Evolutionary conservation across 2,888 invertebrate species (phyloP), one percentile per base, ranked within the genome.

Genomic region (Patella caerulea): DNA sequence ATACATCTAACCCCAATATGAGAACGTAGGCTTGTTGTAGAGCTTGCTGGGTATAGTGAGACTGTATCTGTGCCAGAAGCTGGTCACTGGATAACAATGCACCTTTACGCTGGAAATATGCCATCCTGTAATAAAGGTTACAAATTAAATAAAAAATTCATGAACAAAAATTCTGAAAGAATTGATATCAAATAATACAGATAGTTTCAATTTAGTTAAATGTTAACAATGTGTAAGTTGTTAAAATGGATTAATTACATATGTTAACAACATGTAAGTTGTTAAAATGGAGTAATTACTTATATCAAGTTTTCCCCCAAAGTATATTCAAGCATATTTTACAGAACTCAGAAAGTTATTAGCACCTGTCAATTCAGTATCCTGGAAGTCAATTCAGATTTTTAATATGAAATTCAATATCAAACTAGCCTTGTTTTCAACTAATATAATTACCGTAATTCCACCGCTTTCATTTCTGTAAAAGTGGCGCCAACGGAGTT

Each of bases 1-100:
- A 93, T 53, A 96, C 95, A 87, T 96, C 95, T 56, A 95, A 92
- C 0, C 96, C 96, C 24, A 96, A 92, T 1, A 96, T 94, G 81
- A 95, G 93, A 0, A 96, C 96, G 87, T 96, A 95, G 89, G 95
- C 95, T 91, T 96, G 96, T 88, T 96, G 96, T 77, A 95, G 93
- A 82, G 95, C 93, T 91, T 96, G 95, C 52, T 94, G 93, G 87
- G 93, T 93, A 88, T 95, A 95, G 90, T 95, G 95, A 3, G 94
- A 93, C 71, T 93, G 93, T 0, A 95, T 93, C 79, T 94, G 93
- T 11, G 92, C 91, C 56, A 93, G 72, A 52, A 95, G 92, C 69
- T 93, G 93, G 4, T 91, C 86, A 34, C 92, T 87, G 0, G 93
- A 93, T 75, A 94, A 92, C 0, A 93, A 92, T 0, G 94, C 92